Conservation (phyloP, 1,140 invertebrate genomes). For the Pectinophora gossypiella region DNA sequence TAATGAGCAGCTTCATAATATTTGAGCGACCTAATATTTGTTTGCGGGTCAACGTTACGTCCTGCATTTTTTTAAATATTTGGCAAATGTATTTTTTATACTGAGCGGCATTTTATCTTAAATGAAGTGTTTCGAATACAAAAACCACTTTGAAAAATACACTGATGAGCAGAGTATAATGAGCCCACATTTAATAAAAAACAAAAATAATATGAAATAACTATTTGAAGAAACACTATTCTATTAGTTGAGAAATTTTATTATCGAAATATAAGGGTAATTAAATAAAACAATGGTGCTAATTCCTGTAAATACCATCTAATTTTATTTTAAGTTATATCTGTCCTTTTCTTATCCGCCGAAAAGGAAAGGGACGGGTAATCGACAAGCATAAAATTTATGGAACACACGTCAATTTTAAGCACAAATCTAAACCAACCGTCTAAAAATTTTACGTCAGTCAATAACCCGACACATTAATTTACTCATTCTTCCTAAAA, state of each 20-base stretch:
- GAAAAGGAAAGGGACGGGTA: too few species aligned
- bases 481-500: too few species aligned
- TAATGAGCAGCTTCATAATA: slow-evolving; percentile 1
- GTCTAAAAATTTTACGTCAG: too few species aligned
- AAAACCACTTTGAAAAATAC: background rate
- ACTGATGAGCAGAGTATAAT: background rate
- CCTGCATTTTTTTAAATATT: background rate
- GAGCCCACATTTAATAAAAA: background rate
- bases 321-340: too few species aligned
- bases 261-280: background rate
- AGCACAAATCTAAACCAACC: too few species aligned
- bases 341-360: too few species aligned
- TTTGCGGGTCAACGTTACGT: background rate
- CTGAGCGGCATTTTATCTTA: background rate
- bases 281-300: background rate
- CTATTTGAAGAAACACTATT: background rate
- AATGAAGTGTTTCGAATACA: background rate
- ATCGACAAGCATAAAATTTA: too few species aligned
- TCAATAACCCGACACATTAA: too few species aligned
- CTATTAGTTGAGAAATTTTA: background rate
- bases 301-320: too few species aligned
- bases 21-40: slow-evolving; percentile 2
- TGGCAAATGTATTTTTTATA: background rate
- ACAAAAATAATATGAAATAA: background rate
- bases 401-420: too few species aligned